Evolutionary conservation across 1,140 invertebrate species (phyloP).

Genomic region (Leptestheria dahalacensis): DNA sequence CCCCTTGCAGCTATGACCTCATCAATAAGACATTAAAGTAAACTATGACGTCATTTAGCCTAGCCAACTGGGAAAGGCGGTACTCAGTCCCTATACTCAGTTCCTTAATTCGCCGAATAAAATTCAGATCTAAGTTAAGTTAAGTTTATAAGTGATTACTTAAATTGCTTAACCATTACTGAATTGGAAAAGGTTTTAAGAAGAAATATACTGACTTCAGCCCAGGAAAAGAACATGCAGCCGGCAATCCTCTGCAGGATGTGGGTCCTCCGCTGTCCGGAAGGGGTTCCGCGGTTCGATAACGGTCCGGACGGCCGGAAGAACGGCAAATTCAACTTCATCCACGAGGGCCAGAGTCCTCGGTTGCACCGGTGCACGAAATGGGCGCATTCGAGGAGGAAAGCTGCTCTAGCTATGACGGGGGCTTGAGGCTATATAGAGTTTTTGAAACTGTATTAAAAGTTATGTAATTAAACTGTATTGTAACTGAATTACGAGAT

Average conservation of each 20-base stretch:
- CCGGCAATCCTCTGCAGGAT: slow-evolving; percentile 80
- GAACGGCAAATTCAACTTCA: slow-evolving; percentile 69
- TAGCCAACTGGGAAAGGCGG: no score
- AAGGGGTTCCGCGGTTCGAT: slow-evolving; percentile 31
- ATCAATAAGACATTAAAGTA: no score
- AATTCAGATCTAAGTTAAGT: no score
- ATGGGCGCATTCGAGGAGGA: slow-evolving; percentile 86
- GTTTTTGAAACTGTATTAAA: not conserved
- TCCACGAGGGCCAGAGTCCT: slow-evolving; percentile 93
- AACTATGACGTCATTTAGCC: no score
- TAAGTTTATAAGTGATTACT: no score
- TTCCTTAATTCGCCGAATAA: no score
- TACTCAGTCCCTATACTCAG: no score
- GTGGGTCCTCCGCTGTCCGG: slow-evolving; percentile 51
- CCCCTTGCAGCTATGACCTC: no score
- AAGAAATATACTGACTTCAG: no score
- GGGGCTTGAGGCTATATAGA: slow-evolving; percentile 51
- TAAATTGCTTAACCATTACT: no score
- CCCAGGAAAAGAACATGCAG: slow-evolving; percentile 94
- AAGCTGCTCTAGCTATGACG: slow-evolving; percentile 71
- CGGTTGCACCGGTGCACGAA: slow-evolving; percentile 95
- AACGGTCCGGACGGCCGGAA: slow-evolving; percentile 35
- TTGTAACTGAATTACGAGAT: slow-evolving; percentile 52
- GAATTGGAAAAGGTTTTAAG: no score
- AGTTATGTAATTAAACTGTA: not conserved